Evolutionary conservation across 2,797 vertebrate genomes (phyloP), one percentile per base, ranked within the genome.

Genomic region (Neomorphus geoffroyi): DNA sequence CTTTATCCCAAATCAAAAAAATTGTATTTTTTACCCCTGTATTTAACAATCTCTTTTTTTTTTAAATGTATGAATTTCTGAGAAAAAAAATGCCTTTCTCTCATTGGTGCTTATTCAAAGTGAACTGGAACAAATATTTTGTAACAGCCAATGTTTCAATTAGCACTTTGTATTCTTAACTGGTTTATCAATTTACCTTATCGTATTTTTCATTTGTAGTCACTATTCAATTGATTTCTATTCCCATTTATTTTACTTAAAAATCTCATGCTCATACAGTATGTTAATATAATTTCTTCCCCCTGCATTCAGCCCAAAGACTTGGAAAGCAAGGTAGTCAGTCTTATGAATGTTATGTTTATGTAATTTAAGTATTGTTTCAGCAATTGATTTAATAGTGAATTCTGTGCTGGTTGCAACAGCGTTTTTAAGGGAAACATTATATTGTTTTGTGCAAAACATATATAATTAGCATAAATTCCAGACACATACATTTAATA

Each of bases 161-260:
- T 94, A 92, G 16, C 4, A 21, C n/a, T 93, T 86, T 57, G 22
- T 57, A 45, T 86, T 91, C 96, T 94, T 89, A 94, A 96, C 11
- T 71, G 15, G 9, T 86, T 96, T 94, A 80, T 84, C 87, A 82
- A 86, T 96, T 94, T 94, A 56, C 7, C 13, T 81, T 84, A 89
- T 50, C 74, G 50, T 56, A 77, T 80, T 92, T 95, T 89, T 77
- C 28, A 58, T 90, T 85, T 66, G 21, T 72, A 77, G 21, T 61
- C 60, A 65, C 16, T 74, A 43, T 81, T 83, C 27, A 65, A 79
- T 67, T 86, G 72, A 93, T 91, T 95, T 93, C 43, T 35, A 13
- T 89, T 91, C 24, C 22, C 24, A 61, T 67, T 87, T 94, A n/a
- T 58, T 81, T 94, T 64, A 41, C 35, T 48, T 2, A 51, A 84